A percentile compares a stretch with the other conserved stretches of the same genome.
Conservation (phyloP, 2,888 invertebrate genomes). For the Heliconius erato region DNA sequence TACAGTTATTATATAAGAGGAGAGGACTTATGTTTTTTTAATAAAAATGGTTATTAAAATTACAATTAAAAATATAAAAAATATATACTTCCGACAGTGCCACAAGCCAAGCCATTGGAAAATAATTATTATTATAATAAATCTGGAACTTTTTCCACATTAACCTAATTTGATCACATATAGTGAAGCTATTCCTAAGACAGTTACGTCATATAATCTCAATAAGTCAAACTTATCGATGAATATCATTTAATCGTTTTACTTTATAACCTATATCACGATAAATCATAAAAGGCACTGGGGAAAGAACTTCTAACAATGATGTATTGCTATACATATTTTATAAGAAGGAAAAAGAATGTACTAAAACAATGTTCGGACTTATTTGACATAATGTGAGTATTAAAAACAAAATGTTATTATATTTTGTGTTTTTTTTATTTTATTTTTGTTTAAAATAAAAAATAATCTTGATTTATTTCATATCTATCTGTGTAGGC, state of each 20-base stretch:
- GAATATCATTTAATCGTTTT: slow-evolving; percentile 32
- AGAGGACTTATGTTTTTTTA: too few species aligned
- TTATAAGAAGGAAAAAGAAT: slow-evolving; percentile 34
- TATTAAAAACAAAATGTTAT: background rate
- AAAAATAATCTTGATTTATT: too few species aligned
- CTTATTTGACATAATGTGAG: slow-evolving; percentile 16
- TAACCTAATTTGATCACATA: background rate
- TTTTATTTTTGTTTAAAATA: background rate
- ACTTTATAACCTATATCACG: slow-evolving; percentile 33
- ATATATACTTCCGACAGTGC: too few species aligned
- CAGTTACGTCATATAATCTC: background rate
- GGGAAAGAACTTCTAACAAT: slow-evolving; percentile 36
- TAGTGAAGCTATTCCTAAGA: background rate
- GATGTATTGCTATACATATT: slow-evolving; percentile 46
- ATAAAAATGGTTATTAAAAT: too few species aligned
- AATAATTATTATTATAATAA: too few species aligned
- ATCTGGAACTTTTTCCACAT: background rate
- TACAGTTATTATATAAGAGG: too few species aligned
- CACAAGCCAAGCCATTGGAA: too few species aligned
- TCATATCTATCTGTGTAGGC: too few species aligned
- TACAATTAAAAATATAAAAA: too few species aligned
- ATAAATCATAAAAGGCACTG: slow-evolving; percentile 41
- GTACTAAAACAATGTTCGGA: slow-evolving; percentile 36
- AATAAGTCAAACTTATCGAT: slow-evolving; percentile 29
- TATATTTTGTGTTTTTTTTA: background rate